Base-by-base conservation (phyloP, 2,113 vertebrate genomes). In the Halichoeres trimaculatus region DNA sequence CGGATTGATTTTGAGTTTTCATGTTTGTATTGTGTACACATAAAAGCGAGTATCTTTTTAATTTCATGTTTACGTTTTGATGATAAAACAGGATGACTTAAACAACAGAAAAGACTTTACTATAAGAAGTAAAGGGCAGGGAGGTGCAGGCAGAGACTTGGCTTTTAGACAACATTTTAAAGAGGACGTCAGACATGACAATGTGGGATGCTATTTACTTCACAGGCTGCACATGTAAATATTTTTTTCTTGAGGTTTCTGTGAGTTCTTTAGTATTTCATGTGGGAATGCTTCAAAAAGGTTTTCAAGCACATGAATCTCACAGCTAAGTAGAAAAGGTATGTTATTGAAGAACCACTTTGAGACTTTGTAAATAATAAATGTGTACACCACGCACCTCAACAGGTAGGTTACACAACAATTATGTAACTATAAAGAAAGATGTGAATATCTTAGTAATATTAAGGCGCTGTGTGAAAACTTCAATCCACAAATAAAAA, bases 141-240 rank as follows among this genome's bases (percentile, higher is more conserved):
- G 34, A 70, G n/a, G 22, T 36, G 41, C 53, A 70, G 38, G 57
- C 45, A 57, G 23, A 35, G 40, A 58, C n/a, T 9, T 56, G 10
- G 63, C 24, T 60, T 50, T 78, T 13, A 16, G 58, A 45, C 30
- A 30, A 9, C 6, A 11, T 12, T n/a, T 51, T 48, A 10, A 19
- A 19, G 43, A 45, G 35, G 68, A 48, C 19, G 47, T 67, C 24
- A 41, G 70, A 5, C 43, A 14, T 41, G 36, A 56, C 53, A 35
- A 52, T 59, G 26, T 51, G 64, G 67, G 43, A 64, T 64, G 63
- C 63, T 35, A 66, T 79, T 72, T 61, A 54, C 45, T 59, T 66
- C 47, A 52, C 34, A n/a, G 67, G 43, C 62, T 45, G 43, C 14
- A 19, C 4, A 17, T 45, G 43, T 45, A 45, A 45, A 45, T 19